Conservation (phyloP, 2,888 invertebrate genomes). For the Diaphora mendica region DNA sequence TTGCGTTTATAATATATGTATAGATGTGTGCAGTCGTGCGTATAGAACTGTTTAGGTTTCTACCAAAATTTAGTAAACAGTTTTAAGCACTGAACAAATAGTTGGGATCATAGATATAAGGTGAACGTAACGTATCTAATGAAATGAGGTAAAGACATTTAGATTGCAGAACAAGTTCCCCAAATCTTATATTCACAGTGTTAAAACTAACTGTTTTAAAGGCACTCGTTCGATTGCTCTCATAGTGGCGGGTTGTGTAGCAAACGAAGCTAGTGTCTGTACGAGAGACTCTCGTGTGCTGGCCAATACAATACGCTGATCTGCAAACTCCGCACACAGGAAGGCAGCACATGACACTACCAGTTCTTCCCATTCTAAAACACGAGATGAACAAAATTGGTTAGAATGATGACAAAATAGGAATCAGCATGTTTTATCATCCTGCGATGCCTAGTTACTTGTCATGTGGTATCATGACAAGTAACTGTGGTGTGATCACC, state of each 20-base stretch:
- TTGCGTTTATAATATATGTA: no score
- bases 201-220: conserved; percentile 81
- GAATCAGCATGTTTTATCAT: not conserved
- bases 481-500: no score
- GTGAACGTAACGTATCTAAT: not conserved
- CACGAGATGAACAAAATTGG: not conserved
- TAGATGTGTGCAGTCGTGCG: no score
- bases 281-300: conserved; percentile 92
- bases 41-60: no score
- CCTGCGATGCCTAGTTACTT: not conserved
- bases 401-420: not conserved
- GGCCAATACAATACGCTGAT: conserved; percentile 90
- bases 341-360: conserved; percentile 90
- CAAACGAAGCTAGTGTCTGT: conserved; percentile 92
- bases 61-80: no score
- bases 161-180: not conserved
- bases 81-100: no score
- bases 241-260: conserved; percentile 90
- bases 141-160: not conserved
- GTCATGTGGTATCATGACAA: no score
- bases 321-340: conserved; percentile 91
- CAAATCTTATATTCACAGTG: not conserved
- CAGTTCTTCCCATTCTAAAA: conserved; percentile 86
- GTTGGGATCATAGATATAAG: no score
- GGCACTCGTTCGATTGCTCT: conserved; percentile 90